Base-by-base conservation (phyloP, 2,888 invertebrate species). In the Agapetus fuscipes region DNA sequence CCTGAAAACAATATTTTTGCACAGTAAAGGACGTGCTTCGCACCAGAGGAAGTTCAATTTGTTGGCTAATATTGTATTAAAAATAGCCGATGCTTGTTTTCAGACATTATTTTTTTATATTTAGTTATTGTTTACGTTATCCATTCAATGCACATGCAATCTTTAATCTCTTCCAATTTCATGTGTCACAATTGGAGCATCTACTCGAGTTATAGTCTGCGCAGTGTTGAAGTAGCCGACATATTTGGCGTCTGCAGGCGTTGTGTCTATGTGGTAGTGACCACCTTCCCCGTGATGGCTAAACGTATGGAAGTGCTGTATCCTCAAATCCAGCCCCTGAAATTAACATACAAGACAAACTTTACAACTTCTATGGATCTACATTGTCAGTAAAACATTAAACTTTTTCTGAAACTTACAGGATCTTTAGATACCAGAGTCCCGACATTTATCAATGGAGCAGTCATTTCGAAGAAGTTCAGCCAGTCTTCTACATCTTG, bases 301-400 rank as follows among this genome's bases (percentile, higher is more conserved):
- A 61, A 85, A 89, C 57, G 90, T 90, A 64, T 97, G 97, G 61
- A 96, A 96, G 67, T 97, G 97, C 62, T 96, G 95, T 48, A 91
- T 77, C 52, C 96, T 76, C 48, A 97, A 73, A 66, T 94, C 91
- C 57, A 91, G 64, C 15, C 79, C 90, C 90, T 90, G 55, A 29
- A 65, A 6, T 20, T 6, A 60, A 45, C 32, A 33, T 31, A 35
- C 14, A 17, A 42, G 17, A 24, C n/a, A 4, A 28, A 28, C n/a
- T n/a, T n/a, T n/a, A n/a, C n/a, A n/a, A n/a, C n/a, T n/a, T n/a
- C n/a, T n/a, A n/a, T n/a, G n/a, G n/a, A n/a, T n/a, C n/a, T 28
- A 7, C 13, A 12, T 28, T 28, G 28, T 28, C 7, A 24, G n/a
- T 44, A 12, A 29, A 29, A 12, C 6, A 12, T 29, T 35, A n/a